Evolutionary conservation across 30 jellyfish, hydroid and myxozoan species (phyloP).

Genomic region (Chironex yamaguchii): DNA sequence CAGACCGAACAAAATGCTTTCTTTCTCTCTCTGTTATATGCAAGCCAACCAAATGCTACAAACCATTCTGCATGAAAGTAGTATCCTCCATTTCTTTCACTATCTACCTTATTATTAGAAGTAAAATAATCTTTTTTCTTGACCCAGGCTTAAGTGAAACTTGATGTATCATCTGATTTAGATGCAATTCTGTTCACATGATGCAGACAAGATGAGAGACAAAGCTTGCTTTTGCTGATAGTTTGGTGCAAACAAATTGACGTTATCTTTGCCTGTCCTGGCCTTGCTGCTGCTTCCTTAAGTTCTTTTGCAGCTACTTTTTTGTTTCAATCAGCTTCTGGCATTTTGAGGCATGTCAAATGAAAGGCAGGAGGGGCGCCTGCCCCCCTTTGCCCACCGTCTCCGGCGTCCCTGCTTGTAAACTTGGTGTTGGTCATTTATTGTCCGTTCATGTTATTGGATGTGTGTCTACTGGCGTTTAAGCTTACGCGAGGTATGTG

Average conservation of each 20-base stretch:
- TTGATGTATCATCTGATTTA: slow-evolving; percentile 33
- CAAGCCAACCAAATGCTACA: slow-evolving; percentile 24
- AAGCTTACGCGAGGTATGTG: too few relatives aligned
- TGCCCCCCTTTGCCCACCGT: too few relatives aligned
- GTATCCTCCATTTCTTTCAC: slow-evolving; percentile 49
- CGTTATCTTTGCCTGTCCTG: slow-evolving; percentile 28
- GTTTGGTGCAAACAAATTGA: slow-evolving; percentile 6
- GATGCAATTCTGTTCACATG: slow-evolving; percentile 32
- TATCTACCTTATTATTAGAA: slow-evolving; percentile 31
- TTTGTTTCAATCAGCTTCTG: slow-evolving; percentile 60
- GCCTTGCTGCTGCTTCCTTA: slow-evolving; percentile 57
- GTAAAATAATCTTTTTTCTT: slow-evolving; percentile 28
- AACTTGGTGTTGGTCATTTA: too few relatives aligned
- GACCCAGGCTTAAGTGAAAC: slow-evolving; percentile 41
- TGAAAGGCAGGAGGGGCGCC: too few relatives aligned
- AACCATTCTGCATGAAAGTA: slow-evolving; percentile 32
- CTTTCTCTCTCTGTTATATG: slow-evolving; percentile 20
- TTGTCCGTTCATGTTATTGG: too few relatives aligned
- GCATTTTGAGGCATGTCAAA: slow-evolving; percentile 59
- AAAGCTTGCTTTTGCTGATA: slow-evolving; percentile 23
- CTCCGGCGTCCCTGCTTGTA: too few relatives aligned
- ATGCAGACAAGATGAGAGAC: slow-evolving; percentile 31
- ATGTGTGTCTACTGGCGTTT: too few relatives aligned
- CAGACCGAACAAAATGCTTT: slow-evolving; percentile 38
- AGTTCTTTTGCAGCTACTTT: slow-evolving; percentile 30